Evolutionary conservation across 2,888 invertebrate species (phyloP), one percentile per base, ranked within the genome.

Genomic region (Dasysyrphus tricinctus): DNA sequence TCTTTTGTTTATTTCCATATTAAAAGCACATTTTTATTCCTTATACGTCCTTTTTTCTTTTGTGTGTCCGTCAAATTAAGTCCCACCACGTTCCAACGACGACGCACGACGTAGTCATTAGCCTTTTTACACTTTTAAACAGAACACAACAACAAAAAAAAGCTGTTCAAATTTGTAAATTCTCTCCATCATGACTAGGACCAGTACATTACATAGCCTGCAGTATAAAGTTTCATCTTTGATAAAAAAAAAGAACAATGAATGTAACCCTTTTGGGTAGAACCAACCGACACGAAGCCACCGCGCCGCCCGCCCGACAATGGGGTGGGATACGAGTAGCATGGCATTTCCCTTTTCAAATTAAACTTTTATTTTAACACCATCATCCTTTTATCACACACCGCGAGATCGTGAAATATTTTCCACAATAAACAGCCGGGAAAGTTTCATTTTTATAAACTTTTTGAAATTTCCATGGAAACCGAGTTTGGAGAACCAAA

Each of bases 31-130:
- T 16, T 47, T 47, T 47, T 9, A 8, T 16, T 16, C 44, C 11
- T 37, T n/a, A 0, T 8, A 16, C 8, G 16, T 47, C 16, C 7
- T 47, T 47, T 16, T 47, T n/a, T 2, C 5, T 42, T 42, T n/a
- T 44, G 32, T 63, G 54, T 37, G 44, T 6, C 44, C n/a, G 47
- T 44, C 72, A 79, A 73, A 73, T 79, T 79, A 79, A 79, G 63
- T 72, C 47, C 47, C 72, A 57, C 56, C 72, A 72, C 63, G 72
- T 37, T 44, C 47, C n/a, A 47, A 24, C 24, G 1, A 24, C 24
- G 24, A 24, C 24, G 24, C 24, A 24, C 24, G 24, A 14, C 59
- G 39, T 61, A 63, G 49, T 61, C 61, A 74, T 74, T 61, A 51
- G 61, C 61, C 67, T 51, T 49, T 24, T 67, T 39, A 51, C 8